Base-by-base conservation (phyloP, 2,797 vertebrate genomes). In the Mallotus villosus region DNA sequence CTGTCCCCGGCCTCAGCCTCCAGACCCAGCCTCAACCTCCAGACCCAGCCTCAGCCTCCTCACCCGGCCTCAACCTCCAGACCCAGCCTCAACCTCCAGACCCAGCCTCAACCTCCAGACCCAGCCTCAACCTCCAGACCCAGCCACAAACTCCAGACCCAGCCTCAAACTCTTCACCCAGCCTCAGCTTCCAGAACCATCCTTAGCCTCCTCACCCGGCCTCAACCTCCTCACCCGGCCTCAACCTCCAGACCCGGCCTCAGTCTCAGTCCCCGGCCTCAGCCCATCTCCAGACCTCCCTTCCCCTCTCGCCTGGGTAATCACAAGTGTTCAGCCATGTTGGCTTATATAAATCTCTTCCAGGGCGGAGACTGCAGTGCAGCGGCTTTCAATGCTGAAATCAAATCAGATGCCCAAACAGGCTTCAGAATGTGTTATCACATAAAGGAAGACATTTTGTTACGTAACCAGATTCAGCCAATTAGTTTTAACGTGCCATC, bases 301-400 rank as follows among this genome's bases (percentile, higher is more conserved):
- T 63, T 21, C 16, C 16, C 60, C 61, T 55, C 59, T 63, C 49
- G 73, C 74, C 60, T 74, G 14, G 2, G 68, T 68, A 76, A 67
- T 61, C 63, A 78, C 66, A 24, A 60, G 22, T 1, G 68, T 78
- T 65, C 32, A 4, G 83, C 86, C 84, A 80, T 87, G 74, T 81
- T 84, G 76, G 65, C 69, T 90, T 90, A 86, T 4, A 82, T 85
- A 88, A 85, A 85, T 49, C 67, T 53, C 49, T 4, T 21, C 4
- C n/a, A 9, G n/a, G 51, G 62, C 12, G 68, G 79, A 73, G 80
- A 21, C 57, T 46, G 24, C 5, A 60, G 32, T 21, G 60, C 76
- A 37, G 55, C 0, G 72, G 25, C 27, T 55, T 27, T 73, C 73
- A 37, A 76, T 49, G 82, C 80, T 74, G 81, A 81, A 79, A 78